Percentiles rank a stretch among this genome's conserved stretches.
These are phyloP conservation scores for Doris montereyensis DNA, from an alignment of 2,888 invertebrate genomes.

Conservation along the genomic window DNA sequence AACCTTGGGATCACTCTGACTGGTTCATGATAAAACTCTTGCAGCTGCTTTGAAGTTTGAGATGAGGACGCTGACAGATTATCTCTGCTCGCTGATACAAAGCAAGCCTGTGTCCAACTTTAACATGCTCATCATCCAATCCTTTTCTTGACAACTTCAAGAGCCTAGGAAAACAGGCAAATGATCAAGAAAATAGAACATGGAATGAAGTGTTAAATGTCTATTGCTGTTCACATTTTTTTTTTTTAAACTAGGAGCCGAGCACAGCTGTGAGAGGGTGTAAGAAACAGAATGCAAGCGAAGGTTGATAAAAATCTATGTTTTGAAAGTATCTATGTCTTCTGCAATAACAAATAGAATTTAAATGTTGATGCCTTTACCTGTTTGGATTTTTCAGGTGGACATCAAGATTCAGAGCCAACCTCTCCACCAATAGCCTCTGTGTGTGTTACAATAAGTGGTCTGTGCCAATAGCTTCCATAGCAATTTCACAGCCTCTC, in stretches of 20 bases:
- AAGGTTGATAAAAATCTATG: too few relatives aligned
- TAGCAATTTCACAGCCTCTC: conserved; percentile 77
- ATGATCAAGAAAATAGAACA: too few relatives aligned
- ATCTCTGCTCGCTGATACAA: conserved; percentile 72
- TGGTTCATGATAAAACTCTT: conserved; percentile 56
- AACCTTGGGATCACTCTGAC: conserved; percentile 69
- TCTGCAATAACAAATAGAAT: neutral
- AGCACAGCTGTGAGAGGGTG: too few relatives aligned
- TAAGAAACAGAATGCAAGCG: too few relatives aligned
- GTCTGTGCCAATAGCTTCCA: conserved; percentile 75
- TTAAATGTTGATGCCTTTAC: neutral
- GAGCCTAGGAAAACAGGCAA: conserved; percentile 28
- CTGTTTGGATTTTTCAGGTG: conserved; percentile 74
- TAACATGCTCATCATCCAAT: conserved; percentile 69
- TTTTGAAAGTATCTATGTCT: too few relatives aligned
- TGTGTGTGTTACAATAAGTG: conserved; percentile 69
- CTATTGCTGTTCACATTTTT: too few relatives aligned
- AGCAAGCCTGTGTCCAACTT: conserved; percentile 71
- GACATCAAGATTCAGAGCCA: conserved; percentile 78
- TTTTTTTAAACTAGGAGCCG: too few relatives aligned
- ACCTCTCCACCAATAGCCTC: conserved; percentile 78
- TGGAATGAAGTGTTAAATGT: too few relatives aligned
- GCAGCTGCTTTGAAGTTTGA: conserved; percentile 58
- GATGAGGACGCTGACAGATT: conserved; percentile 64
- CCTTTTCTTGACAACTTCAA: conserved; percentile 72